A percentile compares a stretch with the other conserved stretches of the same genome.
These are phyloP conservation scores for Gymnocypris eckloni DNA, from an alignment of 2,797 vertebrate species.

Conservation along the genomic window DNA sequence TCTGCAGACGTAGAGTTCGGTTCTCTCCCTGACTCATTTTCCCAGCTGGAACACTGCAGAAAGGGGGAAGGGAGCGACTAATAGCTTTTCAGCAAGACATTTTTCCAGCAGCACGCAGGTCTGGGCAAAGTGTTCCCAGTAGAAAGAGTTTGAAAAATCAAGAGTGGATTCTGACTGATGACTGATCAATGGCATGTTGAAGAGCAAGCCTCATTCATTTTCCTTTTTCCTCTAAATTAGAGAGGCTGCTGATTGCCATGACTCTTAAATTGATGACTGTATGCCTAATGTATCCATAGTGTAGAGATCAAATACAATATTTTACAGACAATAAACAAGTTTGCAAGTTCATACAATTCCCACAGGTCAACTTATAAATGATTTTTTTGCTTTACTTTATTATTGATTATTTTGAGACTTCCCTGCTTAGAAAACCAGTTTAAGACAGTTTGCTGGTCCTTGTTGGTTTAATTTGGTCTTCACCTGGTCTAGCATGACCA, in stretches of 20 bases:
- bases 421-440: neutral
- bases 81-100: conserved; percentile 61
- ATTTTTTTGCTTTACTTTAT: neutral
- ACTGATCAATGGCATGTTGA: conserved; percentile 10
- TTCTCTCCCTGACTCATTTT: conserved; percentile 67
- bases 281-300: neutral
- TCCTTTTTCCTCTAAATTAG: neutral
- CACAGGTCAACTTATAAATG: neutral
- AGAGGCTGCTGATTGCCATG: neutral
- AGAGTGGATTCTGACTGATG: conserved; percentile 5
- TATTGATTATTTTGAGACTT: neutral
- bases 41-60: conserved; percentile 59
- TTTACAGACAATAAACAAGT: neutral
- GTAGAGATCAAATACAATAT: neutral
- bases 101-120: conserved; percentile 66
- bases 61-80: conserved; percentile 56
- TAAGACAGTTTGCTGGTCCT: neutral
- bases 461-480: neutral
- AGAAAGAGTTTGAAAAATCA: conserved; percentile 18
- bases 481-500: too few species aligned
- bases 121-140: conserved; percentile 61
- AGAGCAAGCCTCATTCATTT: neutral
- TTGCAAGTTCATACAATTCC: neutral
- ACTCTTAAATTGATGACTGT: neutral
- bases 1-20: conserved; percentile 63